phyloP scores from a whole-genome alignment of 2,888 invertebrate genomes.

The Periphyllus acericola region DNA sequence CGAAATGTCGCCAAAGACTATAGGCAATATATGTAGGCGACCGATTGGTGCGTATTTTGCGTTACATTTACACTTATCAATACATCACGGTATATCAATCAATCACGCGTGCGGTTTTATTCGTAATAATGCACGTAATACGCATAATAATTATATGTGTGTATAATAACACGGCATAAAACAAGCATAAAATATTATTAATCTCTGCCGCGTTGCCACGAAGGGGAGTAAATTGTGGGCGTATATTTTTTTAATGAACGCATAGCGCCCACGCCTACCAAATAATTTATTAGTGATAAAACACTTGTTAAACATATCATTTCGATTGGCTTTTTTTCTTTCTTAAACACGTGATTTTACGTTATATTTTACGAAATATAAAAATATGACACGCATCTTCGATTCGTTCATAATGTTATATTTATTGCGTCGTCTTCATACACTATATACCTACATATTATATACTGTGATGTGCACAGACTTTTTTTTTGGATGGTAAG shows the following conservation, averaged over 20 bases:
- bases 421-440: no score
- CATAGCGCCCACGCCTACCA: conserved; percentile 30
- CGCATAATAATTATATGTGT: background rate
- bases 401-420: no score
- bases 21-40: no score
- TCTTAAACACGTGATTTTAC: no score
- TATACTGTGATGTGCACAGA: no score
- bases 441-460: no score
- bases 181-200: background rate
- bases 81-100: background rate
- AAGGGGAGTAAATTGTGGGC: conserved; percentile 43
- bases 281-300: conserved; percentile 26
- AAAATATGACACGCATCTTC: no score
- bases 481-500: no score
- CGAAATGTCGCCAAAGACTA: no score
- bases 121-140: background rate
- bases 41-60: no score
- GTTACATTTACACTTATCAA: no score
- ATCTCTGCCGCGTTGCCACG: background rate
- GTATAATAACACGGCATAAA: background rate
- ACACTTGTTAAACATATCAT: conserved; percentile 30
- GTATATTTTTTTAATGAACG: conserved; percentile 26
- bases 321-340: background rate
- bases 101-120: background rate
- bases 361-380: no score